Conservation (phyloP, 2,888 invertebrate genomes). For the Beris chalybata region DNA sequence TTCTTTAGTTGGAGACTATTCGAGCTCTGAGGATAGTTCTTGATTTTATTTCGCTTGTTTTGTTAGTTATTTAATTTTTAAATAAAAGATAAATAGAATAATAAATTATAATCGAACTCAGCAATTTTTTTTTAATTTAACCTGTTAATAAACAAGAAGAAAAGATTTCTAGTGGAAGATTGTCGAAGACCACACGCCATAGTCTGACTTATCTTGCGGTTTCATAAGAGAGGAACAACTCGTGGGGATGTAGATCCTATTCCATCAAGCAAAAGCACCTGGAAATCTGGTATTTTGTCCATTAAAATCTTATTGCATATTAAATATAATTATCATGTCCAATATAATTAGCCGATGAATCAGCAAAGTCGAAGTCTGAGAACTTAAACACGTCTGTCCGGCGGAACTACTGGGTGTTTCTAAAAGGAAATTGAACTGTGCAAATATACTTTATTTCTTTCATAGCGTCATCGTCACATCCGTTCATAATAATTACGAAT, state of each 20-base stretch:
- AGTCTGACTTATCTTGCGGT: too few species aligned
- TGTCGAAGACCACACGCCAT: too few species aligned
- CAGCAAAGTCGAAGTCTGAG: neutral
- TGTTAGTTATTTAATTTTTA: conserved; percentile 3
- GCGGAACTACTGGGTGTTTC: neutral
- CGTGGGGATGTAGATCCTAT: too few species aligned
- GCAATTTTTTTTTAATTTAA: too few species aligned
- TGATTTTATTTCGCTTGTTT: conserved; percentile 6
- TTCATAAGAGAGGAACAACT: too few species aligned
- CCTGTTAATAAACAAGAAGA: too few species aligned
- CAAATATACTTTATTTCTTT: neutral
- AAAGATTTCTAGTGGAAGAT: too few species aligned
- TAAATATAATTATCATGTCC: neutral
- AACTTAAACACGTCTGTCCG: neutral
- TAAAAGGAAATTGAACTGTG: neutral
- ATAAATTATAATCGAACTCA: too few species aligned
- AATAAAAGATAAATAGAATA: too few species aligned
- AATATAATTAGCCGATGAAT: neutral
- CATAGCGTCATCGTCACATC: neutral
- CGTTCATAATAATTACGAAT: conserved; percentile 6
- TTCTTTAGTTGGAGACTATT: conserved; percentile 41
- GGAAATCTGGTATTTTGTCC: too few species aligned
- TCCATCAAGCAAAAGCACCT: too few species aligned
- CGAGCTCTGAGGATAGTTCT: conserved; percentile 41
- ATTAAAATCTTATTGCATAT: neutral